Evolutionary conservation across 2,888 invertebrate species (phyloP).

Genomic region (Napeogenes inachia): DNA sequence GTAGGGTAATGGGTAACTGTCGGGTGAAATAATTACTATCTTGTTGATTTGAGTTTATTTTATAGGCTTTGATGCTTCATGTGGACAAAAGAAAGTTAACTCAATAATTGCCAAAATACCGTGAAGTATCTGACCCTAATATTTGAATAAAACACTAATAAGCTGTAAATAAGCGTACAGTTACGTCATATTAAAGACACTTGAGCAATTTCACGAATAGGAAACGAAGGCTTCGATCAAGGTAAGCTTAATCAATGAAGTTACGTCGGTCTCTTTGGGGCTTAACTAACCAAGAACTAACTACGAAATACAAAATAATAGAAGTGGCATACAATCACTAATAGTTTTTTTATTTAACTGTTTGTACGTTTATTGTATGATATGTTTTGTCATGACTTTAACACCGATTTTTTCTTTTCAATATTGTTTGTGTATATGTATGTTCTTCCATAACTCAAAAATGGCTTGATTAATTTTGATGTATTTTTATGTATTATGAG

Average conservation of each 20-base stretch:
- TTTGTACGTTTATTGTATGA: too few relatives aligned
- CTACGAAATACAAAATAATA: slow-evolving; percentile 30
- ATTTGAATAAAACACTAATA: slow-evolving; percentile 27
- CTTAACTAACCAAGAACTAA: slow-evolving; percentile 68
- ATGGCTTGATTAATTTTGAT: too few relatives aligned
- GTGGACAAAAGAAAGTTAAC: neutral
- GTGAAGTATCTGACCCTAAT: neutral
- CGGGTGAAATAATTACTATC: neutral
- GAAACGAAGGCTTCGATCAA: slow-evolving; percentile 52
- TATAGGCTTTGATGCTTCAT: neutral
- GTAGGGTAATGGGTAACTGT: neutral
- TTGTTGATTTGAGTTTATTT: too few relatives aligned
- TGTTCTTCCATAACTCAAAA: too few relatives aligned
- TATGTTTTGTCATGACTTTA: too few relatives aligned
- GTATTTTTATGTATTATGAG: too few relatives aligned
- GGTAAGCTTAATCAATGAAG: slow-evolving; percentile 74
- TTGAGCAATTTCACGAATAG: slow-evolving; percentile 39
- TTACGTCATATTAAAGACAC: slow-evolving; percentile 28
- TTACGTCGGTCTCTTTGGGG: slow-evolving; percentile 73
- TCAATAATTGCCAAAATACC: neutral
- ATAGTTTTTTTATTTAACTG: too few relatives aligned
- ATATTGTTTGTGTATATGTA: too few relatives aligned
- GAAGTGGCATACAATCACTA: slow-evolving; percentile 39
- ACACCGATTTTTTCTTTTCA: slow-evolving; percentile 13
- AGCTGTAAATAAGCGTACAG: slow-evolving; percentile 25